Evolutionary conservation across 2,797 vertebrate genomes (phyloP), one percentile per base, ranked within the genome.

Genomic region (Anguilla marmorata): DNA sequence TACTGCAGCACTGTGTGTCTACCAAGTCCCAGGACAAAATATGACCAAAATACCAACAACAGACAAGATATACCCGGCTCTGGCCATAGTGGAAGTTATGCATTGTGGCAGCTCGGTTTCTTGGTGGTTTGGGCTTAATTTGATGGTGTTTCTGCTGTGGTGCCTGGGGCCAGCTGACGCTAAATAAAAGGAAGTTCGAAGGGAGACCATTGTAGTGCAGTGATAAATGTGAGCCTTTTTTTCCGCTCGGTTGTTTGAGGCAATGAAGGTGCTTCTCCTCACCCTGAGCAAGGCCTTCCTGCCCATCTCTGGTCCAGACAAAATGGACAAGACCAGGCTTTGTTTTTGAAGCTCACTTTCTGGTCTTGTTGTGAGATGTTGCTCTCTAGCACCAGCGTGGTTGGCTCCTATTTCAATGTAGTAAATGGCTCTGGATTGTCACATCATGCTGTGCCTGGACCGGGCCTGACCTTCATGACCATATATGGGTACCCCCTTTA

Each of bases 171-270:
- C 45, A 86, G 45, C 45, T 19, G 48, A 60, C 48, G 50, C 41
- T 83, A 87, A 91, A 89, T 88, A 66, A 89, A 88, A 69, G 87
- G 86, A 76, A 88, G 90, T 93, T 95, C 94, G 94, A 94, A 95
- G 92, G 92, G 87, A 92, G 93, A 92, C 93, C 90, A 86, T 88
- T 63, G 90, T 89, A 91, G 83, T 88, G 90, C 60, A 87, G 74
- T 93, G 92, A 94, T 94, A 91, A 94, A 95, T 95, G 90, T 7
- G 89, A 84, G 79, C 88, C 85, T 79, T 92, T 85, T 93, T 93
- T 91, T 88, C 80, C 52, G 66, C 93, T 93, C 94, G 94, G 94
- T 94, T 95, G 94, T 93, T 48, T 33, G 92, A 92, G 92, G 91
- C 86, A 58, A 52, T 56, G 50, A 52, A 84, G 88, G 93, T 91